Base-by-base conservation (phyloP, 2,888 invertebrate genomes). In the Ophion ventricosus region DNA sequence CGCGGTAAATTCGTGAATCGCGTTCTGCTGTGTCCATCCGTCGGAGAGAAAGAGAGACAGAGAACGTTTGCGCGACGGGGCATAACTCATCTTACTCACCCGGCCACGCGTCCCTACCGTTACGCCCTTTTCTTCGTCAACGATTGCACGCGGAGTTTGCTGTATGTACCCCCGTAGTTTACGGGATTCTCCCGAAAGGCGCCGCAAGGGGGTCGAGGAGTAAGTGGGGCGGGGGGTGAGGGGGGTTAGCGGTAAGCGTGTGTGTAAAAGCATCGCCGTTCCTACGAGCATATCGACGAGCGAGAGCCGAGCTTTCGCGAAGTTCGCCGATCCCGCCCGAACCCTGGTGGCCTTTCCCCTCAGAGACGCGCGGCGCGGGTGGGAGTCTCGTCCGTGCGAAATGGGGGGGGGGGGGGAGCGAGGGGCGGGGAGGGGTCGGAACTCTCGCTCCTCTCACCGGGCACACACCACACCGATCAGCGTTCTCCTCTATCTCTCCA, bases 231-330 rank as follows among this genome's bases (percentile, higher is more conserved):
- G n/a, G n/a, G n/a, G n/a, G n/a, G n/a, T 3, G 49, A 5, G 43
- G n/a, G 64, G 17, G 54, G 64, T 1, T 56, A 0, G 57, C 11
- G 20, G 29, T 10, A 61, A 69, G 49, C 35, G 43, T 61, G 80
- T 75, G 40, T 54, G 61, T 43, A 69, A 88, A 35, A 87, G 89
- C 88, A 87, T 88, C 88, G 78, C 56, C n/a, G n/a, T n/a, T n/a
- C n/a, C 91, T 91, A 91, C 91, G 91, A 91, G 91, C 91, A 91
- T 92, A 92, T 92, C 92, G 92, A 92, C 92, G 90, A 89, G 82
- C 81, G 40, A 66, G 90, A 89, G 82, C 91, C 92, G 92, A 92
- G 87, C 67, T 64, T 77, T 80, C 63, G 87, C 92, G 92, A 91
- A 85, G 49, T 57, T 69, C 54, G 35, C 90, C 92, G 92, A 92